Evolutionary conservation across 2,888 invertebrate genomes (phyloP).

Genomic region (Disparrhopalites patrizii): DNA sequence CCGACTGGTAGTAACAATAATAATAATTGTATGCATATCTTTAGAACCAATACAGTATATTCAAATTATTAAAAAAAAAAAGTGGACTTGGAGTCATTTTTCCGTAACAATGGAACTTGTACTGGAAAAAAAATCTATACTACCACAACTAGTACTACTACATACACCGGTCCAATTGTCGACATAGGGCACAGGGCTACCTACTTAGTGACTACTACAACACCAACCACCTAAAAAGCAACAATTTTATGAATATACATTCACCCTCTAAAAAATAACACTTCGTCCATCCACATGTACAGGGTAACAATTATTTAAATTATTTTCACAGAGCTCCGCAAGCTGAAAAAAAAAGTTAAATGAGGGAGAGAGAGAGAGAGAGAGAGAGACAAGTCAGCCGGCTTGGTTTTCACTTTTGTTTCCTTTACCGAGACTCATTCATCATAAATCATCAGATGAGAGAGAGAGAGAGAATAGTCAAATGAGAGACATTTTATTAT

Average conservation of each 20-base stretch:
- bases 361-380: no score
- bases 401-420: slow-evolving; percentile 17
- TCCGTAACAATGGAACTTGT: slow-evolving; percentile 13
- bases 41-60: no score
- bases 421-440: slow-evolving; percentile 23
- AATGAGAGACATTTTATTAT: slow-evolving; percentile 21
- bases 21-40: background rate
- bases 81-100: slow-evolving; percentile 23
- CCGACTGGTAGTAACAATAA: background rate
- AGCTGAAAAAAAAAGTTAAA: slow-evolving; percentile 20
- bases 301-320: slow-evolving; percentile 22
- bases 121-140: no score
- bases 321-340: slow-evolving; percentile 18
- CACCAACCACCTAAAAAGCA: no score
- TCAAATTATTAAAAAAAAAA: no score
- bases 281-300: slow-evolving; percentile 1
- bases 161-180: background rate
- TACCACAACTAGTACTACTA: background rate
- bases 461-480: no score
- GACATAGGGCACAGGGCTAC: background rate
- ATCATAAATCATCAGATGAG: slow-evolving; percentile 29
- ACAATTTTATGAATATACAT: background rate
- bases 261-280: background rate
- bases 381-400: slow-evolving; percentile 25
- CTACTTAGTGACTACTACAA: no score